A percentile compares a stretch with the other conserved stretches of the same genome.
Evolutionary conservation across 2,113 vertebrate species (phyloP).

Genomic region (Pica pica): DNA sequence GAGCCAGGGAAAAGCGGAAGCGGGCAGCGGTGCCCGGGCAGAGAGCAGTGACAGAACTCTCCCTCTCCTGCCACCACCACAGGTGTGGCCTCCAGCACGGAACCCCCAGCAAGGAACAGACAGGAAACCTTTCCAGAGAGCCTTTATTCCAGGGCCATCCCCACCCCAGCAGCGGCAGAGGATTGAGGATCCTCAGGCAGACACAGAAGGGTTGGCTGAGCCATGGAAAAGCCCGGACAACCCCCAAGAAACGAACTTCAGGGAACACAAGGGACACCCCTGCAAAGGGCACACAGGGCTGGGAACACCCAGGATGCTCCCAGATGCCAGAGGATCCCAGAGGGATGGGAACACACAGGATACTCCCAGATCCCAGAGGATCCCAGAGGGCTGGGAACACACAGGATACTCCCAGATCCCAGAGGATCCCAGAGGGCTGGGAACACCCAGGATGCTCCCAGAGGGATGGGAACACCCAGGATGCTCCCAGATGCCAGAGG

Average conservation of each 20-base stretch:
- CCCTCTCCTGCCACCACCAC: slow-evolving; percentile 31
- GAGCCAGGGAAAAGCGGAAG: neutral
- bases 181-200: neutral
- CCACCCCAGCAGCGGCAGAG: neutral
- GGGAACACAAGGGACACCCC: neutral
- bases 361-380: neutral
- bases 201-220: neutral
- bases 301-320: neutral
- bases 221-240: neutral
- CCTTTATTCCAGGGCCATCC: neutral
- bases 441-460: neutral
- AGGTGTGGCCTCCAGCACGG: neutral
- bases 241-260: neutral
- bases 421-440: neutral
- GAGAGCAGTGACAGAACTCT: slow-evolving; percentile 28
- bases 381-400: neutral
- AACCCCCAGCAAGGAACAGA: neutral
- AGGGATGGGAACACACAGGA: neutral
- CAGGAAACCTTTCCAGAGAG: neutral
- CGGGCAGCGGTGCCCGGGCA: slow-evolving; percentile 2
- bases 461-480: neutral
- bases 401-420: neutral
- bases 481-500: neutral
- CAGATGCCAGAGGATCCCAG: neutral
- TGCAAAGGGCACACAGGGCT: neutral